Conservation (phyloP, 1,140 invertebrate species). For the Yoshiicerus persimilis region DNA sequence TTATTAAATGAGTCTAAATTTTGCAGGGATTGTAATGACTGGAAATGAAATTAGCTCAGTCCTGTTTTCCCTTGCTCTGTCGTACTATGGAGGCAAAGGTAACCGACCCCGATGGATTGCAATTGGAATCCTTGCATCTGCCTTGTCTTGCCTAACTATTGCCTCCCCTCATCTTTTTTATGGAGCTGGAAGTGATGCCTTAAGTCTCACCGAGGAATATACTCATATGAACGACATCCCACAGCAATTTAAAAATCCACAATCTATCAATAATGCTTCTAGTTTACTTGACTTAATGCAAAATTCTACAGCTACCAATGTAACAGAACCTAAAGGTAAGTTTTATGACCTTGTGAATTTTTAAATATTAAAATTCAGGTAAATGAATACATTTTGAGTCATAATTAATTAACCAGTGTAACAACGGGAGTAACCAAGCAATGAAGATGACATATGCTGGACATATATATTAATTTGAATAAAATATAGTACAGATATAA, state of each 20-base stretch:
- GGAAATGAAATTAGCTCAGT: slow-evolving; percentile 73
- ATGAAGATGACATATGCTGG: no score
- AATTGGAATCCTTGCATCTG: slow-evolving; percentile 51
- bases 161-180: slow-evolving; percentile 69
- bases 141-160: slow-evolving; percentile 63
- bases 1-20: background rate
- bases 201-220: slow-evolving; percentile 56
- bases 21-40: slow-evolving; percentile 67
- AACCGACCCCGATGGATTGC: slow-evolving; percentile 57
- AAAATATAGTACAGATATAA: no score
- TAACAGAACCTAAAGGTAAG: background rate
- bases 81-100: slow-evolving; percentile 63
- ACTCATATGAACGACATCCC: background rate
- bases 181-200: slow-evolving; percentile 61
- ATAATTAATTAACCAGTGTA: no score
- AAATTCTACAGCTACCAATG: background rate
- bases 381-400: no score
- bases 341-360: no score
- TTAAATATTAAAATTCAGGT: no score
- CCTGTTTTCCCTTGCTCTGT: slow-evolving; percentile 61
- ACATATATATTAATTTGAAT: no score
- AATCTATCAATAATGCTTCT: background rate
- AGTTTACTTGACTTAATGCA: background rate
- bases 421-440: no score
- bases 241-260: background rate